These are phyloP conservation scores for Leptogaster cylindrica DNA, from an alignment of 2,888 invertebrate genomes.

Conservation along the genomic window DNA sequence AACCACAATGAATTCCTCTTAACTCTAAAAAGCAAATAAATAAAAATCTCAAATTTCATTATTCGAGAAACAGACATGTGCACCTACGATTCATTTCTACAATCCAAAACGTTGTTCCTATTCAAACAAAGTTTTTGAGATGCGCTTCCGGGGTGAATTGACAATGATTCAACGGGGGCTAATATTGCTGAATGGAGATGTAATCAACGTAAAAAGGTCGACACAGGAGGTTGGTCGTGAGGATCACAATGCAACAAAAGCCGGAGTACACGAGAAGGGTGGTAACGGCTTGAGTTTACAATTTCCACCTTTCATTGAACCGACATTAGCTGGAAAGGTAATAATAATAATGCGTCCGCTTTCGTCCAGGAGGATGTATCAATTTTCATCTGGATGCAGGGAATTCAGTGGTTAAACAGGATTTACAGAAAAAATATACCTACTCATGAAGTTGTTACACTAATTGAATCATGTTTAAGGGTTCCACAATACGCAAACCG, in stretches of 20 bases:
- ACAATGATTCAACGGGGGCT: slow-evolving; percentile 12
- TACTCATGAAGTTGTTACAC: slow-evolving; percentile 1
- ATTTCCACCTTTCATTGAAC: slow-evolving; percentile 31
- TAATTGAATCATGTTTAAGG: slow-evolving; percentile 34
- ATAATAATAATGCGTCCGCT: neutral
- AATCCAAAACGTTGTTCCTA: slow-evolving; percentile 10
- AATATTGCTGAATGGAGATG: slow-evolving; percentile 31
- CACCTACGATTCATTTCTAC: neutral
- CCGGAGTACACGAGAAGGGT: slow-evolving; percentile 28
- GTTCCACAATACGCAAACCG: slow-evolving; percentile 9
- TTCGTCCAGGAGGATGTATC: slow-evolving; percentile 29
- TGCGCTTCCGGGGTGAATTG: slow-evolving; percentile 36
- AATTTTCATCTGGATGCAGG: slow-evolving; percentile 23
- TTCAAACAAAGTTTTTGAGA: slow-evolving; percentile 27
- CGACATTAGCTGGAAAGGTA: slow-evolving; percentile 15
- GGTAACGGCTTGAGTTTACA: slow-evolving; percentile 37
- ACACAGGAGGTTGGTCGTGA: slow-evolving; percentile 15
- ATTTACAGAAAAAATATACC: slow-evolving; percentile 12
- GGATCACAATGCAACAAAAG: slow-evolving; percentile 31
- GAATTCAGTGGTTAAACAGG: neutral
- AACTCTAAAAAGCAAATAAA: slow-evolving; percentile 23
- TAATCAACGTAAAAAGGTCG: slow-evolving; percentile 39
- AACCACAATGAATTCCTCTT: slow-evolving; percentile 26
- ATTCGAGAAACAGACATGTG: slow-evolving; percentile 21
- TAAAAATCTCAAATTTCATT: slow-evolving; percentile 34